Conservation (phyloP, 2,113 vertebrate species). For the Elgaria multicarinata region DNA sequence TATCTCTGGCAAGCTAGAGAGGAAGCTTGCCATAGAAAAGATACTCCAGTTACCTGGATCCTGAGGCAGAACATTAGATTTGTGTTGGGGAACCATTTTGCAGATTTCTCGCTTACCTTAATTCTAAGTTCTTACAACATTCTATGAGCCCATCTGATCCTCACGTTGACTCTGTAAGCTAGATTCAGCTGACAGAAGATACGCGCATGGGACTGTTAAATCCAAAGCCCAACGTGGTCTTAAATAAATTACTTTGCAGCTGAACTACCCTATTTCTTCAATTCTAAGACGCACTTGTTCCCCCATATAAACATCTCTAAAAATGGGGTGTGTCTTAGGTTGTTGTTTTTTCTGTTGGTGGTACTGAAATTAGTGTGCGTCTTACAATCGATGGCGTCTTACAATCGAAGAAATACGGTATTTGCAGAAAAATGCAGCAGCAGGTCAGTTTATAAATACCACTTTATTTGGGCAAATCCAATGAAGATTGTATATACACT, state of each 20-base stretch:
- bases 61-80: neutral
- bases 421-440: neutral
- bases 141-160: neutral
- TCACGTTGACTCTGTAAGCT: neutral
- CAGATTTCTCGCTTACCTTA: neutral
- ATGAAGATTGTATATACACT: neutral
- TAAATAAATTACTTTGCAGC: too few species aligned
- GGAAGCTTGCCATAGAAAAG: neutral
- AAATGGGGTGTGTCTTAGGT: too few species aligned
- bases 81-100: neutral
- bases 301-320: too few species aligned
- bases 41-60: neutral
- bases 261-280: too few species aligned
- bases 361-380: too few species aligned
- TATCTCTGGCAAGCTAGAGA: too few species aligned
- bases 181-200: too few species aligned
- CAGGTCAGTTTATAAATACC: neutral
- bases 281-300: too few species aligned
- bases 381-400: too few species aligned
- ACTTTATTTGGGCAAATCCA: neutral
- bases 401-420: too few species aligned
- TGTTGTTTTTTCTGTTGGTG: too few species aligned
- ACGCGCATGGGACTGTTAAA: neutral
- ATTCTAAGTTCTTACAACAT: neutral
- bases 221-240: neutral